phyloP scores from a whole-genome alignment of 1,140 invertebrate genomes.

The Chironomus tepperi region DNA sequence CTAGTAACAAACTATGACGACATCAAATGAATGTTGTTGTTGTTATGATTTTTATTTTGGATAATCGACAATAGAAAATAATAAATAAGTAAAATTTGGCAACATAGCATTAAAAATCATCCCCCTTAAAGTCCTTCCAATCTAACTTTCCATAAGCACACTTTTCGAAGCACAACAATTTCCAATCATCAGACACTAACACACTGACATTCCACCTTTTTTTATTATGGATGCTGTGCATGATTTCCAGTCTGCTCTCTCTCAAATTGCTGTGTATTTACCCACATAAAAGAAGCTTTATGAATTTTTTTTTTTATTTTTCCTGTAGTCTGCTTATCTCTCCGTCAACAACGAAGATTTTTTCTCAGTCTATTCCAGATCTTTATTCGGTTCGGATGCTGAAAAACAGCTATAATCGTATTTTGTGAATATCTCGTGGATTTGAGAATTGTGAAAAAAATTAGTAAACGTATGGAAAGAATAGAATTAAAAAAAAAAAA shows the following conservation, averaged over 20 bases:
- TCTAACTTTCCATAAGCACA: not conserved
- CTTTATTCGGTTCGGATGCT: constrained; percentile 14
- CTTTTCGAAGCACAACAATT: not conserved
- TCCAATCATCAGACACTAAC: not conserved
- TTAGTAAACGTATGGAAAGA: not conserved
- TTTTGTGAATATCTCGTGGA: not conserved
- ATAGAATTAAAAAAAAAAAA: not conserved
- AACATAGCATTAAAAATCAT: constrained; percentile 13
- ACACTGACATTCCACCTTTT: not conserved
- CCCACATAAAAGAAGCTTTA: not conserved
- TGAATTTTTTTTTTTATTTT: not conserved
- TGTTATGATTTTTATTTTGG: not conserved
- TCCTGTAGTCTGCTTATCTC: not conserved
- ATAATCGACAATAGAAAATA: not conserved
- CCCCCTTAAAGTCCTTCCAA: not conserved
- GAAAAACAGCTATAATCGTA: not conserved
- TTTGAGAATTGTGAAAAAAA: not conserved
- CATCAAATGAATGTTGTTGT: not conserved
- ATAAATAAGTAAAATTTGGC: not conserved
- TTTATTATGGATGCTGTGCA: constrained; percentile 3
- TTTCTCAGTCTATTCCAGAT: constrained; percentile 21
- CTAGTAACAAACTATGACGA: not conserved
- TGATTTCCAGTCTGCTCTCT: not conserved
- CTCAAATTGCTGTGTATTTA: not conserved
- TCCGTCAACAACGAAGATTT: not conserved